Evolutionary conservation across 2,797 vertebrate species (phyloP), one percentile per base, ranked within the genome.

Genomic region (Onychomys torridus): DNA sequence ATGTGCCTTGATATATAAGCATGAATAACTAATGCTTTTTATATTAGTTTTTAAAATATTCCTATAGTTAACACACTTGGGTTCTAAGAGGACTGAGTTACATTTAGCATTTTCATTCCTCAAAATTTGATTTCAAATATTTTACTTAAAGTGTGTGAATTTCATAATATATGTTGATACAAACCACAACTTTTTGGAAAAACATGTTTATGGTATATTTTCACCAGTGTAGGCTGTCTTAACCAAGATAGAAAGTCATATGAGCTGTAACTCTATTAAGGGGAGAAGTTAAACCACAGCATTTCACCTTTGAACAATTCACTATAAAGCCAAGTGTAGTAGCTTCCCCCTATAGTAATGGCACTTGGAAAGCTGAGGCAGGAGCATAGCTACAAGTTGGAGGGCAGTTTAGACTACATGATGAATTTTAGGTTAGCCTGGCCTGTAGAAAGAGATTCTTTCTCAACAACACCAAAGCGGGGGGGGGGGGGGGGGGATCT

Each of bases 11-110:
- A 29, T 46, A 52, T 19, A 6, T 78, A 84, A 32, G 49, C 12
- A 81, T 76, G 9, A 88, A 78, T 49, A 89, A 16, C 81, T 92
- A 84, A 57, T 86, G 12, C 17, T 76, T 86, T 95, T 78, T 85
- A 89, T 88, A 21, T 86, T 94, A 84, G 29, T 57, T 96, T 95
- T 86, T 61, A 92, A 96, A 96, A 34, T 92, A 94, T 93, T 67
- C 12, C 63, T 78, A 76, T 75, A 93, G 94, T 49, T 63, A 81
- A 91, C 88, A 85, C 57, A 77, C 34, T 71, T 82, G 61, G 27
- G 40, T 92, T 94, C 40, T 93, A 90, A 25, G 49, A 21, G 1
- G 1, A 8, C n/a, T 81, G 16, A 67, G 9, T 88, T 94, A 65
- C 21, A 79, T 86, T 84, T 87, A 61, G 43, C 21, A 76, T 92